Percentiles rank a stretch among this genome's conserved stretches.
Conservation (phyloP, 2,797 vertebrate species). For the Tokudaia tokunoshimensis region DNA sequence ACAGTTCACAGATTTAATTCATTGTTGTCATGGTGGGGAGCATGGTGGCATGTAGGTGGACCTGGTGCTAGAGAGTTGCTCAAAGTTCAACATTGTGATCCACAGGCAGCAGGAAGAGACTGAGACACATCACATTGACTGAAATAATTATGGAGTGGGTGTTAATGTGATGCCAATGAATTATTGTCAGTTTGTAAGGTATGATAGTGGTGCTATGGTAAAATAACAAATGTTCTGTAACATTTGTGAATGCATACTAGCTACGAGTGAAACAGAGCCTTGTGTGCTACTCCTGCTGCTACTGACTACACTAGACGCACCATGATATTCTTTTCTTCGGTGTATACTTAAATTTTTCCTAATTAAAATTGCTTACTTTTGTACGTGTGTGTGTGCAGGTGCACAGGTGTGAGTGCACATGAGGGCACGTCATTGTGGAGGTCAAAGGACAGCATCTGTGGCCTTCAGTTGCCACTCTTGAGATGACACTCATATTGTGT, state of each 20-base stretch:
- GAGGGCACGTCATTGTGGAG: not conserved
- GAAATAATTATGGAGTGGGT: not conserved
- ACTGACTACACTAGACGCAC: not conserved
- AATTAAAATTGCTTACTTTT: constrained; percentile 5
- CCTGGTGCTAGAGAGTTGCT: not conserved
- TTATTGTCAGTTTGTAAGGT: constrained; percentile 32
- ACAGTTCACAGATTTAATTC: not conserved
- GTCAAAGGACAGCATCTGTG: not conserved
- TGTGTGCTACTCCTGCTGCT: not conserved
- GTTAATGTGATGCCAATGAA: not conserved
- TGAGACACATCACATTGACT: not conserved
- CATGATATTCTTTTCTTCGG: constrained; percentile 7
- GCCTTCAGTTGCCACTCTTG: not conserved
- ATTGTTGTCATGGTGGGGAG: not conserved
- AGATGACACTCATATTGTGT: not conserved
- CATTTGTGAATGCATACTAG: not conserved
- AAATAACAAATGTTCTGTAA: constrained; percentile 23
- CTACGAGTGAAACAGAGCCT: constrained; percentile 12
- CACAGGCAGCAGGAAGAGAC: not conserved
- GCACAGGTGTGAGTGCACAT: not conserved
- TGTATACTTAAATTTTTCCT: not conserved
- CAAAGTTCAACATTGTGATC: not conserved
- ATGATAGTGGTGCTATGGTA: constrained; percentile 26
- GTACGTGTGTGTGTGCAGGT: not conserved
- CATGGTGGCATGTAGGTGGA: not conserved